Base-by-base conservation (phyloP, 1,140 invertebrate genomes). In the Trachelipus rathkii region DNA sequence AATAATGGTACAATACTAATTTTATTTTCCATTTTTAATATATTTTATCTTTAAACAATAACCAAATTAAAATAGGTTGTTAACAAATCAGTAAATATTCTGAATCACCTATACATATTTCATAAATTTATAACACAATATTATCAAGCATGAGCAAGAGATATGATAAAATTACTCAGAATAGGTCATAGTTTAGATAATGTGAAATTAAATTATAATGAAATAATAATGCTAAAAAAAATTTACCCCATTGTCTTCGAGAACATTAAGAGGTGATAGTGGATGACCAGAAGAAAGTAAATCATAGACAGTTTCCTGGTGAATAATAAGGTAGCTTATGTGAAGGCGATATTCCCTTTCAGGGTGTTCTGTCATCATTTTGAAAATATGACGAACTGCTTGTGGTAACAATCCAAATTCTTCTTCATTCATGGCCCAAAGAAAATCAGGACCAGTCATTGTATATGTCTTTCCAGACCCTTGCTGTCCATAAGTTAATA, bases 401-500 rank as follows among this genome's bases (percentile, higher is more conserved):
- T 92, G 85, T 44, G 91, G 92, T 53, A 93, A 88, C 33, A 93
- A 88, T 43, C 92, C 92, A 85, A 91, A 89, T 80, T 92, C 91
- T 80, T 89, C 87, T 83, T 92, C 91, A 83, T 87, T 89, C 78
- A 88, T 87, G 33, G 89, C 88, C 82, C 88, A 90, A 82, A 91
- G 88, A 81, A 90, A 87, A 46, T 89, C 89, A 83, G 90, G 90
- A 10, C 92, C 92, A 83, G 92, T 90, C 74, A 94, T 87, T 0
- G 91, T 91, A 82, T 90, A 92, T 2, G 91, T 92, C 85, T 94
- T 94, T 5, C 92, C 92, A 80, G 90, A 90, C 24, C 89, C 89
- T 21, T 88, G 87, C 84, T 94, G 92, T 0, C 92, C 92, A 84
- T 93, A 91, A 13, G 92, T 90, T 44, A 93, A 88, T 66, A 93